phyloP scores from a whole-genome alignment of 2,888 invertebrate genomes.

The Odontomyia ornata region DNA sequence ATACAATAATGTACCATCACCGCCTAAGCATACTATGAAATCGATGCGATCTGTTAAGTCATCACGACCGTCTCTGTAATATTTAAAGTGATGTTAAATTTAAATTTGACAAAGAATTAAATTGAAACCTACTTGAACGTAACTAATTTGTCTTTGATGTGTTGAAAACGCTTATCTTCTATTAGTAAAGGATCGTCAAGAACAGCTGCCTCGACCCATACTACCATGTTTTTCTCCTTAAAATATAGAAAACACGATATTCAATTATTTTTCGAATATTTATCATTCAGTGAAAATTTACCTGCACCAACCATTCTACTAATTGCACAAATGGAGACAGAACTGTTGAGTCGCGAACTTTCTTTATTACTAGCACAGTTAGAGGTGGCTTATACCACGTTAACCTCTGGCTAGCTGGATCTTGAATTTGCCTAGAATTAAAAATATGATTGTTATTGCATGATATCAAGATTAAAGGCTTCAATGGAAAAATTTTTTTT shows the following conservation, averaged over 20 bases:
- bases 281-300: conserved; percentile 57
- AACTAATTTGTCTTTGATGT: conserved; percentile 84
- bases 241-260: neutral
- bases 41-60: conserved; percentile 96
- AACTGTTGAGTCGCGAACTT: conserved; percentile 90
- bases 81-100: conserved; percentile 19
- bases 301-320: conserved; percentile 91
- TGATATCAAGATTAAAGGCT: neutral
- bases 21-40: conserved; percentile 95
- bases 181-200: conserved; percentile 83
- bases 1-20: conserved; percentile 95
- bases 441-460: neutral
- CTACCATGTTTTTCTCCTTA: conserved; percentile 94
- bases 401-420: conserved; percentile 94
- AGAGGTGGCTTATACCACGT: conserved; percentile 97
- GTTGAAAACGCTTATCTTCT: conserved; percentile 77
- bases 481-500: neutral
- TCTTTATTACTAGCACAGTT: conserved; percentile 96
- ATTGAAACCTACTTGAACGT: conserved; percentile 68
- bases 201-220: conserved; percentile 91
- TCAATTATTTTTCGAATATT: neutral
- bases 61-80: conserved; percentile 84
- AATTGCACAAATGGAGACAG: conserved; percentile 90
- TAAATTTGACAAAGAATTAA: neutral
- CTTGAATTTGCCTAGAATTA: conserved; percentile 87